phyloP scores from a whole-genome alignment of 2,113 vertebrate species.

The Marcusenius ussheri region DNA sequence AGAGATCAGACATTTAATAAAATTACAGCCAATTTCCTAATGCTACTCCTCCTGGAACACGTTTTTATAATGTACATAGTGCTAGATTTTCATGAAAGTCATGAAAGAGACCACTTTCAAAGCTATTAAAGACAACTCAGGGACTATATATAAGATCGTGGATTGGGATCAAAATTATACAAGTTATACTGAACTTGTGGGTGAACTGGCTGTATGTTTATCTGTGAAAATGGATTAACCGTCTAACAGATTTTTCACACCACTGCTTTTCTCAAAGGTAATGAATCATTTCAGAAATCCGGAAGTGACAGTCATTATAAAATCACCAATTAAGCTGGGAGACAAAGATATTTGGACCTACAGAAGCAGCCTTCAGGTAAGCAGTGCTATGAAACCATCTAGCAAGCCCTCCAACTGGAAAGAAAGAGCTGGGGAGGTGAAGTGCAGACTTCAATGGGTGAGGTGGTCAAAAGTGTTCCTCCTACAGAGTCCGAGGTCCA shows the following conservation, averaged over 20 bases:
- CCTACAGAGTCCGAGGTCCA: background rate
- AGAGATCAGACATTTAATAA: background rate
- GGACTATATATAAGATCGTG: too few species aligned
- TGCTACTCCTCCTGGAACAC: background rate
- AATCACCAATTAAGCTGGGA: conserved; percentile 56
- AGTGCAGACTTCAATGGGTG: background rate
- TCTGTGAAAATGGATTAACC: background rate
- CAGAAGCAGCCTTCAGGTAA: conserved; percentile 35
- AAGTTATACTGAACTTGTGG: background rate
- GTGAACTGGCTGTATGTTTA: background rate
- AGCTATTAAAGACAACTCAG: too few species aligned
- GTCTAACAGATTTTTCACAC: background rate
- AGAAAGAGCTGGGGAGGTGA: background rate
- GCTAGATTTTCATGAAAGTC: too few species aligned
- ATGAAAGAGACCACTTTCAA: too few species aligned
- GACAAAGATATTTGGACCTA: conserved; percentile 56
- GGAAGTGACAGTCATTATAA: conserved; percentile 53
- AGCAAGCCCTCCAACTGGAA: background rate
- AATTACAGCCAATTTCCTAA: background rate
- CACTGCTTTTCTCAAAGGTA: conserved; percentile 47
- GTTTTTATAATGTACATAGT: background rate
- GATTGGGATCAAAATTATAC: too few species aligned
- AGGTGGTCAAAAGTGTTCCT: background rate
- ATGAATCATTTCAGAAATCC: conserved; percentile 53
- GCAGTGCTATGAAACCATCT: background rate